Conservation (phyloP, 2,113 vertebrate genomes). For the Colistium nudipinnis region DNA sequence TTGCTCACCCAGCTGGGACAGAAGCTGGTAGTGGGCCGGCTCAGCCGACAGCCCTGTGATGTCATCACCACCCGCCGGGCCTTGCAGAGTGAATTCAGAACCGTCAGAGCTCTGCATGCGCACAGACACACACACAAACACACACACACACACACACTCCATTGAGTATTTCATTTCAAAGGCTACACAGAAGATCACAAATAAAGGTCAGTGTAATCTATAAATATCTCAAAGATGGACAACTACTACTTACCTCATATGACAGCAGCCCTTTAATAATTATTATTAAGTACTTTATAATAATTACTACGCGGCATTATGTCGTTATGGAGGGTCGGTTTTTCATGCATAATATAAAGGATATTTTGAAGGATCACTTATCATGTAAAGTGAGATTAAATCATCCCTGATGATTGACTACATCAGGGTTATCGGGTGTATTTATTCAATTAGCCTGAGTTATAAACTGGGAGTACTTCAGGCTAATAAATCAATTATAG, state of each 20-base stretch:
- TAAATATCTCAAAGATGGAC: neutral
- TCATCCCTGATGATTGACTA: neutral
- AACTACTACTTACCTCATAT: no score
- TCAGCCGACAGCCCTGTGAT: constrained; percentile 83
- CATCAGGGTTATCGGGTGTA: no score
- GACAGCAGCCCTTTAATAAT: no score
- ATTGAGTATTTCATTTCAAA: no score
- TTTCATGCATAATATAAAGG: neutral
- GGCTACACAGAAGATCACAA: no score
- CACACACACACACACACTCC: neutral
- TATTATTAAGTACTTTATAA: neutral
- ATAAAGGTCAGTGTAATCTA: no score
- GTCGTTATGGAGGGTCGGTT: neutral
- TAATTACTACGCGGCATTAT: no score
- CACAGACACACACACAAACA: constrained; percentile 1
- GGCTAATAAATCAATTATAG: neutral
- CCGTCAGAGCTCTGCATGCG: constrained; percentile 84
- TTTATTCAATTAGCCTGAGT: no score
- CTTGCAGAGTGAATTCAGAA: constrained; percentile 80
- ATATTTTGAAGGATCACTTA: neutral
- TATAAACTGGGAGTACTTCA: neutral
- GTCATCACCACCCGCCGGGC: constrained; percentile 78
- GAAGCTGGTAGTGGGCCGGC: constrained; percentile 91
- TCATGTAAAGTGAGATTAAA: neutral
- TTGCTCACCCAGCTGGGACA: constrained; percentile 93